phyloP scores from a whole-genome alignment of 2,113 vertebrate species.

The Morone saxatilis region DNA sequence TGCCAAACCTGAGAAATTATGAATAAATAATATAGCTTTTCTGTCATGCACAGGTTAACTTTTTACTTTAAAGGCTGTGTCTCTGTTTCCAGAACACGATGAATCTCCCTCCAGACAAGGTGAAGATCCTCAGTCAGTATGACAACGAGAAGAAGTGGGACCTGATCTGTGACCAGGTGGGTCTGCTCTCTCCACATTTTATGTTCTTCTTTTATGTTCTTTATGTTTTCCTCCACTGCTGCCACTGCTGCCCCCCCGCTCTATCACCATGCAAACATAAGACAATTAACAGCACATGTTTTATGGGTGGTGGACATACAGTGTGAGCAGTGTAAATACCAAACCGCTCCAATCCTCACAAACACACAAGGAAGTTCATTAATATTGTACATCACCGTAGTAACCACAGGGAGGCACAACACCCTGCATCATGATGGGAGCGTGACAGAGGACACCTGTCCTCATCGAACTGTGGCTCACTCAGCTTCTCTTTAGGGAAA shows the following conservation, averaged over 20 bases:
- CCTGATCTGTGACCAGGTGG: constrained; percentile 93
- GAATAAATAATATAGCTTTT: not conserved
- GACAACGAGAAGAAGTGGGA: constrained; percentile 97
- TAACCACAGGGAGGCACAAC: constrained; percentile 46
- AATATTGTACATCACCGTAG: constrained; percentile 62
- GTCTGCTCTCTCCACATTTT: too few relatives aligned
- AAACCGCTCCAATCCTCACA: not conserved
- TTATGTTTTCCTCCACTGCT: too few relatives aligned
- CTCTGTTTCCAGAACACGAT: constrained; percentile 87
- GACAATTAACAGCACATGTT: not conserved
- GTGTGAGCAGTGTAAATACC: not conserved
- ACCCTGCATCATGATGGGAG: constrained; percentile 23
- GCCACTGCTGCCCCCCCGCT: too few relatives aligned
- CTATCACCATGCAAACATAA: too few relatives aligned
- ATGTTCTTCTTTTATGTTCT: too few relatives aligned
- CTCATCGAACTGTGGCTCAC: not conserved
- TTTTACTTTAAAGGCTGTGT: not conserved
- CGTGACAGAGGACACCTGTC: constrained; percentile 31
- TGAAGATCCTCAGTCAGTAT: constrained; percentile 91
- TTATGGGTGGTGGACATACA: too few relatives aligned
- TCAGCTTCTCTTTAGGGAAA: not conserved
- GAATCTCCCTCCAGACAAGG: constrained; percentile 95
- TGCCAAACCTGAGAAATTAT: not conserved
- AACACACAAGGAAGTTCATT: constrained; percentile 37
- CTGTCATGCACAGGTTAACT: not conserved